Conservation (phyloP, 1,140 invertebrate species). For the Chelonus insularis region DNA sequence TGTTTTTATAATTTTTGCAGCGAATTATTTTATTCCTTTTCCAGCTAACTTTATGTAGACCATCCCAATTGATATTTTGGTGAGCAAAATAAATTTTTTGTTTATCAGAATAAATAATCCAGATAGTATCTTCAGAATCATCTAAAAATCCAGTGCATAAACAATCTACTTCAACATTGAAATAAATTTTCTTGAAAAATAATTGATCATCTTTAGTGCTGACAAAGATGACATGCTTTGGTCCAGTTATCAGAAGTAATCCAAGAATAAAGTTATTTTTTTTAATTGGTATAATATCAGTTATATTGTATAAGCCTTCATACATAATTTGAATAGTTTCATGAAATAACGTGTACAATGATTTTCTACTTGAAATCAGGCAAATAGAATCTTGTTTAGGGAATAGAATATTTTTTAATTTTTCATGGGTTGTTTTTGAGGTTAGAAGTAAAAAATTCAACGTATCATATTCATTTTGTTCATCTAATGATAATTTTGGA, state of each 20-base stretch:
- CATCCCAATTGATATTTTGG: conserved; percentile 4
- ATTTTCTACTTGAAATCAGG: conserved; percentile 36
- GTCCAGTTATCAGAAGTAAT: conserved; percentile 35
- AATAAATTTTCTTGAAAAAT: conserved; percentile 36
- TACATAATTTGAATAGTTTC: conserved; percentile 37
- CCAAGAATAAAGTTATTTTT: conserved; percentile 31
- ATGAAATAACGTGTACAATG: conserved; percentile 29
- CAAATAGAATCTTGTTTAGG: conserved; percentile 24
- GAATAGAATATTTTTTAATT: background rate
- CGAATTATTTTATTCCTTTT: background rate
- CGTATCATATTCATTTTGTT: background rate
- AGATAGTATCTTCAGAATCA: conserved; percentile 31
- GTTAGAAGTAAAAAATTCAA: background rate
- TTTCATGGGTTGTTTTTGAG: conserved; percentile 1
- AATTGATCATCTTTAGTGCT: conserved; percentile 22
- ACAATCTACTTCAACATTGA: conserved; percentile 27
- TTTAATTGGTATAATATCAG: conserved; percentile 34
- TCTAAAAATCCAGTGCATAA: conserved; percentile 35
- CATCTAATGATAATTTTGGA: background rate
- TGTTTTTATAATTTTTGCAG: conserved; percentile 13
- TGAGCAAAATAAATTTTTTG: conserved; percentile 33
- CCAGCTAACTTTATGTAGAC: background rate
- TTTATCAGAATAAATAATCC: conserved; percentile 41
- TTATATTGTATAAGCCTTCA: conserved; percentile 31
- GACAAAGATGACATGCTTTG: background rate